A percentile compares a stretch with the other conserved stretches of the same genome.
Evolutionary conservation across 2,113 vertebrate species (phyloP).

Genomic region (Upupa epops): DNA sequence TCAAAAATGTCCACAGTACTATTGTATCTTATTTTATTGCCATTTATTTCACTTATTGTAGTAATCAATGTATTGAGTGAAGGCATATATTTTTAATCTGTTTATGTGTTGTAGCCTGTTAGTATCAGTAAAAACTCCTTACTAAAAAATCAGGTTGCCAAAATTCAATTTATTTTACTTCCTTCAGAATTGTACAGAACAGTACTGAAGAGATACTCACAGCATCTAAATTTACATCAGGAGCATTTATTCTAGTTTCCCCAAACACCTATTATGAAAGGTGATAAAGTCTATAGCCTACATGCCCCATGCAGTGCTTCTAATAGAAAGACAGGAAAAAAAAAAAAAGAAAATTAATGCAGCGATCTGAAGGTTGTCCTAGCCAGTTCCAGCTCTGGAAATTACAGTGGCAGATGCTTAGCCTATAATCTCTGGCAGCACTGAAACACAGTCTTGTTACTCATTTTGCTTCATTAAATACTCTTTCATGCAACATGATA

Average conservation of each 20-base stretch:
- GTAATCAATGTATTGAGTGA: background rate
- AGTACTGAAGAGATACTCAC: background rate
- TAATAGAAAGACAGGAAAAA: constrained; percentile 34
- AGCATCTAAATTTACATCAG: constrained; percentile 22
- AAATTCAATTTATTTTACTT: background rate
- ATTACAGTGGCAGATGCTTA: constrained; percentile 52
- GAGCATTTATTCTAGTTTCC: constrained; percentile 19
- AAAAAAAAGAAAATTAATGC: constrained; percentile 14
- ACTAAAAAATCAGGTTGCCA: background rate
- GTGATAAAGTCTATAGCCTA: background rate
- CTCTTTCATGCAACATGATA: background rate
- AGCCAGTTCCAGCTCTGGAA: background rate
- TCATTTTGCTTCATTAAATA: background rate
- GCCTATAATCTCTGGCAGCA: constrained; percentile 9
- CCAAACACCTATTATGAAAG: background rate
- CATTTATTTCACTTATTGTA: background rate
- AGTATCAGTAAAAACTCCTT: background rate
- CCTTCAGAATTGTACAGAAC: background rate
- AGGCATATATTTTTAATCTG: background rate
- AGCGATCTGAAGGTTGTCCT: constrained; percentile 37
- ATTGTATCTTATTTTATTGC: background rate
- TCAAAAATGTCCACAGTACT: background rate
- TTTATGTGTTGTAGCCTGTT: background rate
- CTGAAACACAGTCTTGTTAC: background rate
- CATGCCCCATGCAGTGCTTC: background rate